Conservation (phyloP, 2,113 vertebrate species). For the Plectropomus leopardus region DNA sequence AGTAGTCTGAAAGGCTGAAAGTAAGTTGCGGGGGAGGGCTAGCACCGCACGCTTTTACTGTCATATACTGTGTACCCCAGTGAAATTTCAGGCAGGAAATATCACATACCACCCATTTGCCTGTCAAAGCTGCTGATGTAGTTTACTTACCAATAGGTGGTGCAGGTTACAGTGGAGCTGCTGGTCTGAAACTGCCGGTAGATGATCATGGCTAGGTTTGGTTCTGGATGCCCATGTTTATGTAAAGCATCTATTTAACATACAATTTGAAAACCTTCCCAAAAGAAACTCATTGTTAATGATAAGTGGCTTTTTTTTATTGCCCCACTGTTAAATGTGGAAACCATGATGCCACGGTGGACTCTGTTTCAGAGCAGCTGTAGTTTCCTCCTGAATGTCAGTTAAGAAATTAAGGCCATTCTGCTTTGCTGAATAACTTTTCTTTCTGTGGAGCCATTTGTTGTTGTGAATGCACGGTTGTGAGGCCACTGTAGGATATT, state of each 20-base stretch:
- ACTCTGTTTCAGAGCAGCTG: not conserved
- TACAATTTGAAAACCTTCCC: not conserved
- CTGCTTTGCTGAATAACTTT: not conserved
- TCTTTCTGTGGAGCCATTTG: not conserved
- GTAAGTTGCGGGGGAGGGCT: too few species aligned
- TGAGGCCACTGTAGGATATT: not conserved
- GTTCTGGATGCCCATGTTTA: not conserved
- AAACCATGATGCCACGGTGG: not conserved
- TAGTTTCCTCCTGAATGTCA: not conserved
- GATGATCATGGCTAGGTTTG: not conserved
- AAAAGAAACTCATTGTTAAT: not conserved
- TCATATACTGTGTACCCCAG: too few species aligned
- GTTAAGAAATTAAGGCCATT: not conserved
- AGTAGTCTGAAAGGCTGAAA: too few species aligned
- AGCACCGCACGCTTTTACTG: too few species aligned
- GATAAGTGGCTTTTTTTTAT: conserved; percentile 12
- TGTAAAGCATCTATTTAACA: not conserved
- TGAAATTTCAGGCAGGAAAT: too few species aligned
- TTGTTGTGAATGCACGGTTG: conserved; percentile 1
- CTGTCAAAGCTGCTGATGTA: not conserved
- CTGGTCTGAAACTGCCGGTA: not conserved
- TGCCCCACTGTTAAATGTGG: conserved; percentile 19
- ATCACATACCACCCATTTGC: too few species aligned
- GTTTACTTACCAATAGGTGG: not conserved
- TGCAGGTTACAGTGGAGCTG: not conserved